Evolutionary conservation across 2,113 vertebrate genomes (phyloP), one percentile per base, ranked within the genome.

Genomic region (Rhynchomys soricoides): DNA sequence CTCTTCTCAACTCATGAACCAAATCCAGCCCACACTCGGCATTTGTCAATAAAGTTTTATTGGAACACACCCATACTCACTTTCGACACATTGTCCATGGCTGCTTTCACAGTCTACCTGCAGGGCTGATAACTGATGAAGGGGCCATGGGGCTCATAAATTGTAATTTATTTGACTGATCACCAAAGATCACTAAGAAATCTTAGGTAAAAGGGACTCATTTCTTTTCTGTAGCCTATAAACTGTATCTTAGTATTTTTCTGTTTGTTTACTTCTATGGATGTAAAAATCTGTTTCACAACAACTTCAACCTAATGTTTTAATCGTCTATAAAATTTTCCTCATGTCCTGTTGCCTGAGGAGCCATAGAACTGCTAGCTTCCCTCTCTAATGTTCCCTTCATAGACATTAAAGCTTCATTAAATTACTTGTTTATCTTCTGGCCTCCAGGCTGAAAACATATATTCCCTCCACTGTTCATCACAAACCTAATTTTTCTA

Each of bases 401-500:
- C 75, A 37, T 73, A 62, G 94, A 66, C 89, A 55, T 13, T 59
- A 62, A 89, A 52, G 1, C 74, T 90, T 94, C 83, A 90, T 96
- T 95, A 77, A 75, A 88, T 95, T 89, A 62, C 86, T 86, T 92
- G 22, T 89, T 88, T 95, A 85, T 52, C 34, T 68, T 48, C 15
- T 12, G 40, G 48, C 90, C 70, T 92, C 62, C 87, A 94, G 79
- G 62, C 21, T 88, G 45, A 85, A 90, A 90, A 70, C 77, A 68
- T 91, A 81, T 48, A 50, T 88, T 97, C 94, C 92, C 52, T 70
- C 92, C 94, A 24, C 68, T 94, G 83, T 89, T 94, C 82, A 90
- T 52, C 85, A 94, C 82, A 86, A 93, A 90, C 66, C 87, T 82
- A 81, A 93, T 97, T 97, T 91, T 94, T 95, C 85, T 89, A 40